phyloP scores from a whole-genome alignment of 2,888 invertebrate genomes.

The Sarcophaga variegata region DNA sequence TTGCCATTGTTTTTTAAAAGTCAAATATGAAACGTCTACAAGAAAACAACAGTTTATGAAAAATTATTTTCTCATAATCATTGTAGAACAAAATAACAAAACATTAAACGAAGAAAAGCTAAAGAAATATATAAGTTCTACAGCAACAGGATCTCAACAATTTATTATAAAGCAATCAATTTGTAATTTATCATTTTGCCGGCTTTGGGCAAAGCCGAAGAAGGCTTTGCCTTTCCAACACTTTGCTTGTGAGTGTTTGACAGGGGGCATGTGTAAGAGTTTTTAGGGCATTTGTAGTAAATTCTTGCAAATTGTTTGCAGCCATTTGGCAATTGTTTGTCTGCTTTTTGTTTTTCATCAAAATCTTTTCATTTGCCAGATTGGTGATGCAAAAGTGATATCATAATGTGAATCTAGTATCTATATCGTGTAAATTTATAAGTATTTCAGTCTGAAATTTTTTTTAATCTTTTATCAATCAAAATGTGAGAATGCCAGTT shows the following conservation, averaged over 20 bases:
- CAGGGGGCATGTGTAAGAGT: too few relatives aligned
- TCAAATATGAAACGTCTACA: conserved; percentile 1
- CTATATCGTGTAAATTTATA: too few relatives aligned
- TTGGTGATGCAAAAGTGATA: too few relatives aligned
- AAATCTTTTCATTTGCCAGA: too few relatives aligned
- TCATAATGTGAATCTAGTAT: too few relatives aligned
- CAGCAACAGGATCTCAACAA: conserved; percentile 26
- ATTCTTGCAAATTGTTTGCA: too few relatives aligned
- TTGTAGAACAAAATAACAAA: background rate
- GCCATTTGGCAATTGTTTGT: too few relatives aligned
- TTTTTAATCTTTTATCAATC: too few relatives aligned
- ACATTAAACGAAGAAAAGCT: background rate
- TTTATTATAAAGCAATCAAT: conserved; percentile 25
- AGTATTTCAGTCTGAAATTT: too few relatives aligned
- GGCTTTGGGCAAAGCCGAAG: background rate
- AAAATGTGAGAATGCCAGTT: too few relatives aligned
- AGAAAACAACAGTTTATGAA: background rate
- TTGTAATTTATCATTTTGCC: conserved; percentile 31
- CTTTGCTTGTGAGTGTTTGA: background rate
- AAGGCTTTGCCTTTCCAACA: background rate
- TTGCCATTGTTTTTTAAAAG: background rate
- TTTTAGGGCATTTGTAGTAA: too few relatives aligned
- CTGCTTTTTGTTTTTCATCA: too few relatives aligned
- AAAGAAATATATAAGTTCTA: background rate
- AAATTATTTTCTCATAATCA: background rate